These are phyloP conservation scores for Eutrigla gurnardus DNA, from an alignment of 2,797 vertebrate genomes.

Conservation along the genomic window DNA sequence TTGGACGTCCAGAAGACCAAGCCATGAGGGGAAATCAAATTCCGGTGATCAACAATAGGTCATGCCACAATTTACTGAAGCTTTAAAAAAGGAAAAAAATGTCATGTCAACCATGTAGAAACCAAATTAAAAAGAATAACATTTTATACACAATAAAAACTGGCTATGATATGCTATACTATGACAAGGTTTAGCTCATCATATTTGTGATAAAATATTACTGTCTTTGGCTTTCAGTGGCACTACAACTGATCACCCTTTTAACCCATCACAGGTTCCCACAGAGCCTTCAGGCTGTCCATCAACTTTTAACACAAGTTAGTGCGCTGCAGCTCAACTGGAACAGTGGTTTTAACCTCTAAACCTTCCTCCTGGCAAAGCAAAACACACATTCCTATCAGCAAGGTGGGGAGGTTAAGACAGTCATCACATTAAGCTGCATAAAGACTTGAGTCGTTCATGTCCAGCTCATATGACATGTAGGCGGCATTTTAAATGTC, in stretches of 20 bases:
- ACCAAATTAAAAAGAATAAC: background rate
- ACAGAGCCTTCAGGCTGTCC: conserved; percentile 31
- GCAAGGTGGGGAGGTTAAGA: conserved; percentile 52
- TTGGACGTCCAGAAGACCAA: too few species aligned
- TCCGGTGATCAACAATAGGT: background rate
- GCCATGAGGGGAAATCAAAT: background rate
- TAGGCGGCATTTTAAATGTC: conserved; percentile 62
- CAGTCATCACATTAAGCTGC: conserved; percentile 52
- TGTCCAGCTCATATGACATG: conserved; percentile 57
- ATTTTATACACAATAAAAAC: background rate
- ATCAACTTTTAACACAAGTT: conserved; percentile 10
- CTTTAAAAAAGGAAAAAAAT: background rate
- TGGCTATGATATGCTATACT: background rate
- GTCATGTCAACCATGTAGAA: background rate
- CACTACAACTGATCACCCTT: conserved; percentile 35
- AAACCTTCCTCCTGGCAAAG: conserved; percentile 21
- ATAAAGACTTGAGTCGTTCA: conserved; percentile 27
- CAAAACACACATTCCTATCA: conserved; percentile 28
- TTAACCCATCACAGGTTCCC: conserved; percentile 45
- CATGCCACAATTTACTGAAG: too few species aligned
- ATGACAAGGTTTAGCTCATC: background rate
- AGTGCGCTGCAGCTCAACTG: conserved; percentile 1
- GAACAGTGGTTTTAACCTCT: conserved; percentile 32
- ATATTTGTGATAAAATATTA: conserved; percentile 19
- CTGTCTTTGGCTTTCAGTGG: conserved; percentile 28